Conservation (phyloP, 2,888 invertebrate genomes). For the Melinopterus prodromus region DNA sequence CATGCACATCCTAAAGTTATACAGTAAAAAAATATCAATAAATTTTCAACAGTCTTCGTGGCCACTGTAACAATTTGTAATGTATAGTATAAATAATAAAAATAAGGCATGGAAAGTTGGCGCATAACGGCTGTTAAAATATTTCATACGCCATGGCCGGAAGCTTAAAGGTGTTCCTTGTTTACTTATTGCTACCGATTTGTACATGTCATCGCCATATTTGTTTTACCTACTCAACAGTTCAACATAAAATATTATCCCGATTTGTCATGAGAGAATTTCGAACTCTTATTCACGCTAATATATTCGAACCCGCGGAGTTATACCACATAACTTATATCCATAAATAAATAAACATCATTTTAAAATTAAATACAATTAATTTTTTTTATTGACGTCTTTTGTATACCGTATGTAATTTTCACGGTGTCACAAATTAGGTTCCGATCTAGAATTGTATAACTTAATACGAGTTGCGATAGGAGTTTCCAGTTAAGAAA, state of each 20-base stretch:
- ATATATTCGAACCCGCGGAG: background rate
- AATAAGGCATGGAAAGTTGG: no score
- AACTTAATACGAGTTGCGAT: background rate
- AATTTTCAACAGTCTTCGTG: background rate
- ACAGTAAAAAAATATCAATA: background rate
- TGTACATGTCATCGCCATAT: background rate
- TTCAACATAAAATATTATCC: background rate
- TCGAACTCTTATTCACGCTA: background rate
- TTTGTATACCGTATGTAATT: background rate
- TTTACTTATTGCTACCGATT: background rate
- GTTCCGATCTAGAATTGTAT: background rate
- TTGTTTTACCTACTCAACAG: background rate
- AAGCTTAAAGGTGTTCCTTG: background rate
- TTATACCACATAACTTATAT: background rate
- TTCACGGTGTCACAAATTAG: background rate
- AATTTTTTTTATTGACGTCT: background rate
- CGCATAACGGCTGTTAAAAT: background rate
- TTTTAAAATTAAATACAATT: background rate
- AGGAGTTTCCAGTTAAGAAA: slow-evolving; percentile 8
- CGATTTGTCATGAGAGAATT: background rate
- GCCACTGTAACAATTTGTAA: background rate
- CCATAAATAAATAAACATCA: background rate
- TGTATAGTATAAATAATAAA: no score
- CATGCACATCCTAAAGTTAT: background rate
- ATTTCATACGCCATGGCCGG: background rate